Evolutionary conservation across 2,113 vertebrate genomes (phyloP).

Genomic region (Stomatorhinus ivindoensis): DNA sequence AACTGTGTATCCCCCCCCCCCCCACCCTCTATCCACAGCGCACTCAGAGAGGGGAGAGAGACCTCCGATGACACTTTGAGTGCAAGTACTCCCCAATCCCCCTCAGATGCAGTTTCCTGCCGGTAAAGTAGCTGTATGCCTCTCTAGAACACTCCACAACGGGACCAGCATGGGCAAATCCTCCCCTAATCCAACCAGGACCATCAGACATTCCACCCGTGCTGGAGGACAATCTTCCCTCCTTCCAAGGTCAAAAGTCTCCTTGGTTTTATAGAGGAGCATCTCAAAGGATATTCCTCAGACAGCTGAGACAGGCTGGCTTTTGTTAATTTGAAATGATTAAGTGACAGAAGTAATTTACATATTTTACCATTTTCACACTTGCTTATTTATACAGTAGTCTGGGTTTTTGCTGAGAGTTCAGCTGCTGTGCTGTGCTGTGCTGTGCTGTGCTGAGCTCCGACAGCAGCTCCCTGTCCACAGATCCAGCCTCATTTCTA

Average conservation of each 20-base stretch:
- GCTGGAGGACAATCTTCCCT: not conserved
- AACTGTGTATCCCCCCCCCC: not conserved
- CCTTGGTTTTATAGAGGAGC: not conserved
- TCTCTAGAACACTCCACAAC: not conserved
- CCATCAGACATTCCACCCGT: not conserved
- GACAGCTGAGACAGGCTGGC: not conserved
- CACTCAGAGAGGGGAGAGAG: not conserved
- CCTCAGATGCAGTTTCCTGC: not conserved
- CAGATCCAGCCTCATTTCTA: not conserved
- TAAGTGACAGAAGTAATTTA: not conserved
- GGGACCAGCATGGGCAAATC: not conserved
- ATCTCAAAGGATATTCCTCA: not conserved
- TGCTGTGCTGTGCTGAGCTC: not conserved
- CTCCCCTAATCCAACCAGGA: not conserved
- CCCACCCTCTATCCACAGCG: not conserved
- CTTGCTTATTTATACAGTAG: not conserved
- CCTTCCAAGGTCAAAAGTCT: not conserved
- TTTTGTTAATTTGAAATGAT: not conserved
- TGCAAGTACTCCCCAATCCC: not conserved
- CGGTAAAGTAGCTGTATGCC: not conserved
- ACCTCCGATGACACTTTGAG: not conserved
- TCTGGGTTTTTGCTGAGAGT: not conserved
- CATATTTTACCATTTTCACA: slow-evolving; percentile 4
- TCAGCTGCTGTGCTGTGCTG: not conserved
- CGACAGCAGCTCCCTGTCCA: not conserved